Evolutionary conservation across 2,113 vertebrate species (phyloP).

Genomic region (Boulengeromyrus knoepffleri): DNA sequence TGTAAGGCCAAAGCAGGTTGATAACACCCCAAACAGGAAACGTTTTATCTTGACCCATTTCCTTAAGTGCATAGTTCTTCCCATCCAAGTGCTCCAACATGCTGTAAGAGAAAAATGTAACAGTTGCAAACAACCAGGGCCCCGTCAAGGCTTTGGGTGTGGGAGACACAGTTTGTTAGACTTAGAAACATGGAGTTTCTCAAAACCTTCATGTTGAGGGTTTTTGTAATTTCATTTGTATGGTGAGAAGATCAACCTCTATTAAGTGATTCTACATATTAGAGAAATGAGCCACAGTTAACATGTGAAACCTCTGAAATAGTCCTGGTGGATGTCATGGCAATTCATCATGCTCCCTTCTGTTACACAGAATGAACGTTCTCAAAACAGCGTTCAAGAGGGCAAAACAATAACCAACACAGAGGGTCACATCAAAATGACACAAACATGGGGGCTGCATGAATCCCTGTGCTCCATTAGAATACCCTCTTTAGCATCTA

Average conservation of each 20-base stretch:
- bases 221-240: neutral
- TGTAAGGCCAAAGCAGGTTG: neutral
- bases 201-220: neutral
- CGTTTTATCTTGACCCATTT: neutral
- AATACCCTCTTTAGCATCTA: neutral
- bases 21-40: slow-evolving; percentile 15
- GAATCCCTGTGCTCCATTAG: neutral
- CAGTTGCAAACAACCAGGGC: neutral
- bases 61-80: slow-evolving; percentile 2
- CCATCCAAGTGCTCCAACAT: slow-evolving; percentile 7
- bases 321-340: neutral
- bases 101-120: neutral
- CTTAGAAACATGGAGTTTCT: neutral
- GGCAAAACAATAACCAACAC: neutral
- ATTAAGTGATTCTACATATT: neutral
- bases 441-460: neutral
- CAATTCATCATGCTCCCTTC: neutral
- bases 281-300: neutral
- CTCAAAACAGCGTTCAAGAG: neutral
- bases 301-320: neutral
- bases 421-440: neutral
- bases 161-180: neutral
- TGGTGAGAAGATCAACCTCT: neutral
- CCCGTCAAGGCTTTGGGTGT: neutral
- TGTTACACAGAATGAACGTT: neutral